Base-by-base conservation (phyloP, 2,113 vertebrate genomes). In the Ancistrus triradiatus region DNA sequence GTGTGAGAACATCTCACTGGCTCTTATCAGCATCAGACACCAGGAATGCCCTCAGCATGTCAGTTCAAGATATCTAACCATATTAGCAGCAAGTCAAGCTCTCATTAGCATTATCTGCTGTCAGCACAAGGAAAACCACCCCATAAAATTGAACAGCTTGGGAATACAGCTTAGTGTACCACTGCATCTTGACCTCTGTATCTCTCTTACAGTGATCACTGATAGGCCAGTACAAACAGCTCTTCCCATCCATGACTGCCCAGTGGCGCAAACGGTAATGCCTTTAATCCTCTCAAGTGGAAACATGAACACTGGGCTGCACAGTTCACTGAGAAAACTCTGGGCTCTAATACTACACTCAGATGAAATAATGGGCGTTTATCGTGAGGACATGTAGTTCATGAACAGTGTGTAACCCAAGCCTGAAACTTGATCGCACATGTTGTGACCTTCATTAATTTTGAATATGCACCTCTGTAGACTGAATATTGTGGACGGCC, bases 361-460 rank as follows among this genome's bases (percentile, higher is more conserved):
- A 52, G 27, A 15, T 51, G 46, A 68, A 43, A 50, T 59, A 44
- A 44, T 53, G 40, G 40, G n/a, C 57, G 18, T 52, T 28, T 63
- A 17, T 28, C 46, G 68, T n/a, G 50, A 66, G 70, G 49, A 15
- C 6, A 18, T 52, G n/a, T 52, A 18, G n/a, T 33, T 15, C 40
- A 60, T 3, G 2, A 66, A 77, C 49, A 65, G 44, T 56, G 28
- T 71, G 75, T 81, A 86, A 88, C 69, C 43, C 78, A 84, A 69
- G 55, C 77, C 35, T 43, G 86, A 83, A 86, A 88, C 82, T 64
- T 76, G 82, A 88, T 85, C 71, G 75, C 73, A 55, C 76, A 71
- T 67, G 17, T 59, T 33, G 73, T 31, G 14, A 74, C 5, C 64
- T 44, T 86, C 86, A 88, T 88, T 84, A 86, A 86, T 84, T 73